These are phyloP conservation scores for Echinarachnius parma DNA, from an alignment of 53 echinoderm and acorn worm species.

Conservation along the genomic window DNA sequence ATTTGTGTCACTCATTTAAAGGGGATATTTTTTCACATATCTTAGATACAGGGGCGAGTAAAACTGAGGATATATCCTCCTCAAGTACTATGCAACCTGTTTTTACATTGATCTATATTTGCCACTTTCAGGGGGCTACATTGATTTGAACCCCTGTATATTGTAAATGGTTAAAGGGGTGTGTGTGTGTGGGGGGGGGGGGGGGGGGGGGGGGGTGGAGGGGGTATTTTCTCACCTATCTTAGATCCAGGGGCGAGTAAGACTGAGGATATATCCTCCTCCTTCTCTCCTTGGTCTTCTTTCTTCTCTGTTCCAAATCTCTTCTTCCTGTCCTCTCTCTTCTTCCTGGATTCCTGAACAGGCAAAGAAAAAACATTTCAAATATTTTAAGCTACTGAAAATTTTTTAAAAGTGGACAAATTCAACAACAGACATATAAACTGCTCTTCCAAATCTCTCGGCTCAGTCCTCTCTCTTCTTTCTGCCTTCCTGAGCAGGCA, in stretches of 20 bases:
- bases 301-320: constrained; percentile 16
- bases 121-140: no score
- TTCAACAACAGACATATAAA: no score
- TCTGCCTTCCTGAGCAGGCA: constrained; percentile 49
- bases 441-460: constrained; percentile 66
- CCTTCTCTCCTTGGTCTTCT: constrained; percentile 6
- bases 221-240: constrained; percentile 14
- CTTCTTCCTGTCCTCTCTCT: constrained; percentile 21
- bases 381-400: constrained; percentile 16
- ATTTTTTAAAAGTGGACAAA: no score
- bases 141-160: no score
- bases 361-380: not conserved
- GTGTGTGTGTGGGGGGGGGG: no score
- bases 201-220: no score
- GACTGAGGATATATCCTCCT: constrained; percentile 55
- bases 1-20: no score
- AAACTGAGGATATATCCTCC: constrained; percentile 54
- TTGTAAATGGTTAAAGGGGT: no score
- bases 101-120: no score
- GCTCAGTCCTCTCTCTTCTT: constrained; percentile 52
- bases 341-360: constrained; percentile 24
- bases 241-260: constrained; percentile 34
- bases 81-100: no score
- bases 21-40: constrained; percentile 13
- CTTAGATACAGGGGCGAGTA: constrained; percentile 33